phyloP scores from a whole-genome alignment of 2,888 invertebrate species.

The Erebia epiphron region DNA sequence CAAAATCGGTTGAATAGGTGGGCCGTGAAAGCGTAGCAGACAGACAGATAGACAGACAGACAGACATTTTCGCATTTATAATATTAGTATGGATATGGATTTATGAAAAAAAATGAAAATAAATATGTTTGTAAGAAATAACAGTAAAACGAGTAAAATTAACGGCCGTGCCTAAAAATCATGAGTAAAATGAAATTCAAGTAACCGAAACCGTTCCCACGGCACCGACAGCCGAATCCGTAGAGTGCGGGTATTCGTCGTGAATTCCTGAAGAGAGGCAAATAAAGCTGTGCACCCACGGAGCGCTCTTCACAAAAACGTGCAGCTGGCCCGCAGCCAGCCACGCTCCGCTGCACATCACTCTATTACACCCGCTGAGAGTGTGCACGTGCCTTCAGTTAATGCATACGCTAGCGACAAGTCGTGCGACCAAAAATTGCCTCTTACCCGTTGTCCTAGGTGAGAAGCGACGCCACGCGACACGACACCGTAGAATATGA shows the following conservation, averaged over 20 bases:
- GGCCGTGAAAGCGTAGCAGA: too few species aligned
- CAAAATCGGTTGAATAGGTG: too few species aligned
- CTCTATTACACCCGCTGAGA: slow-evolving; percentile 13
- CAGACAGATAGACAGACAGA: too few species aligned
- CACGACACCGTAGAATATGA: too few species aligned
- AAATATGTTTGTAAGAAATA: too few species aligned
- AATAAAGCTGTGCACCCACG: slow-evolving; percentile 12
- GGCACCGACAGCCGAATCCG: neutral
- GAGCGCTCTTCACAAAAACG: slow-evolving; percentile 7
- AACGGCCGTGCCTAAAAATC: neutral
- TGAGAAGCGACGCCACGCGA: too few species aligned
- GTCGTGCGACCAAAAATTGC: neutral
- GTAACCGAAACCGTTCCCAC: neutral
- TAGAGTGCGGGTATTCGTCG: neutral
- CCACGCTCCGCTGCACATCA: slow-evolving; percentile 13
- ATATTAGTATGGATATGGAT: too few species aligned
- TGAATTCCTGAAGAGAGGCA: slow-evolving; percentile 11
- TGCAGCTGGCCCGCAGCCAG: slow-evolving; percentile 19
- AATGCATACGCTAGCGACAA: neutral
- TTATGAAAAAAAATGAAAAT: too few species aligned
- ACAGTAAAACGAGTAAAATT: too few species aligned
- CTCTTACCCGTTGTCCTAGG: too few species aligned
- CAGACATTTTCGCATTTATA: too few species aligned
- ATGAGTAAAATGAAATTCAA: neutral
- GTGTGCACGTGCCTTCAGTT: slow-evolving; percentile 2